Evolutionary conservation across 2,888 invertebrate genomes (phyloP).

Genomic region (Cataglyphis albicans): DNA sequence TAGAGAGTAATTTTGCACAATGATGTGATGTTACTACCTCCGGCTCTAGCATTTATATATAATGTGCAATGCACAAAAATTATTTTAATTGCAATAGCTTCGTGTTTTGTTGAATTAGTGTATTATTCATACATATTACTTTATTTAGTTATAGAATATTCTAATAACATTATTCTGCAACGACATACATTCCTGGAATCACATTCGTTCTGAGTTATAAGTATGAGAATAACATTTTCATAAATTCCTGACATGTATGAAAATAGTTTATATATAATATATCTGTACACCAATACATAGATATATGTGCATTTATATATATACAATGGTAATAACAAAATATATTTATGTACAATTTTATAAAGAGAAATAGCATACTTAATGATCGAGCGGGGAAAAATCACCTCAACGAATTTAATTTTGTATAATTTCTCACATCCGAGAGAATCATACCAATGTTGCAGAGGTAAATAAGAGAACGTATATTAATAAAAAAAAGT

Average conservation of each 20-base stretch:
- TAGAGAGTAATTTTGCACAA: neutral
- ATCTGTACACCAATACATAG: constrained; percentile 32
- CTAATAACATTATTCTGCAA: constrained; percentile 32
- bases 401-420: constrained; percentile 28
- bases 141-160: constrained; percentile 3
- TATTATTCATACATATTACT: neutral
- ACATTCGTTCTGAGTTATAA: constrained; percentile 21
- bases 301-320: constrained; percentile 56
- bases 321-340: constrained; percentile 54
- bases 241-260: constrained; percentile 51
- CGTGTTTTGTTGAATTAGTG: neutral
- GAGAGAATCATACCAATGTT: constrained; percentile 22
- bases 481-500: constrained; percentile 47
- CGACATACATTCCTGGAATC: constrained; percentile 37
- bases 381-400: neutral
- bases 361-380: constrained; percentile 47
- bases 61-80: neutral
- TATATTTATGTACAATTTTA: constrained; percentile 67
- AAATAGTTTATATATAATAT: constrained; percentile 59
- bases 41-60: constrained; percentile 12
- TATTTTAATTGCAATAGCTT: neutral
- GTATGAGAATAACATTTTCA: neutral
- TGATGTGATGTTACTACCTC: constrained; percentile 26
- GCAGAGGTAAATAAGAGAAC: constrained; percentile 2
- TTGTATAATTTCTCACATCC: neutral